A percentile compares a stretch with the other conserved stretches of the same genome.
These are phyloP conservation scores for Brachionus angularis DNA, from an alignment of 1,140 invertebrate species.

Conservation along the genomic window DNA sequence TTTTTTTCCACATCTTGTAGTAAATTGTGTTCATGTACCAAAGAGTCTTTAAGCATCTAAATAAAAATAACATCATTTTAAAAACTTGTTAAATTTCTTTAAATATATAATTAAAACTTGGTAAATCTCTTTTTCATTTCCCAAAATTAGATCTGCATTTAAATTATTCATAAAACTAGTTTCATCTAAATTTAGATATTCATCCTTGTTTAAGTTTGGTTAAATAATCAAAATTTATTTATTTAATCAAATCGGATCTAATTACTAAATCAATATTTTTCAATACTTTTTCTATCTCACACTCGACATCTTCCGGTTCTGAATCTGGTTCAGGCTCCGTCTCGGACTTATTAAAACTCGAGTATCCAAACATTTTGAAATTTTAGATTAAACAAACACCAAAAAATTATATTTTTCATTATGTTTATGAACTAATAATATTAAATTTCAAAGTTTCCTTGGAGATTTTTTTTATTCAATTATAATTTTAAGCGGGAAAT, in stretches of 20 bases:
- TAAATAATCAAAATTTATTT: background rate
- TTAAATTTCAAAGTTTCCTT: too few relatives aligned
- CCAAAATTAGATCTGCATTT: conserved; percentile 1
- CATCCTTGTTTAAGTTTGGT: background rate
- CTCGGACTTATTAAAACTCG: background rate
- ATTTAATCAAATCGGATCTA: background rate
- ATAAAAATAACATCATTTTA: background rate
- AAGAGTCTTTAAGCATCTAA: background rate
- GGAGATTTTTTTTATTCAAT: too few relatives aligned
- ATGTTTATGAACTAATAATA: too few relatives aligned
- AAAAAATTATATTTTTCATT: too few relatives aligned
- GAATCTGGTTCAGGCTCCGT: background rate
- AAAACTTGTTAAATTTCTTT: background rate
- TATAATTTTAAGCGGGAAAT: too few relatives aligned
- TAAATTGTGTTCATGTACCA: background rate
- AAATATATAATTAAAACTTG: background rate
- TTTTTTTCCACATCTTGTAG: conserved; percentile 19
- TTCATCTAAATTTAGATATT: background rate
- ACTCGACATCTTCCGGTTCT: background rate
- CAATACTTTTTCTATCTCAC: background rate
- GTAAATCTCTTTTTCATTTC: background rate
- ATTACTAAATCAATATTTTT: conserved; percentile 10
- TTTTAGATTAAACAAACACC: too few relatives aligned
- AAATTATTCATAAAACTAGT: background rate
- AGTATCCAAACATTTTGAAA: conserved; percentile 6